phyloP scores from a whole-genome alignment of 2,113 vertebrate genomes.

The Muntiacus muntjak region DNA sequence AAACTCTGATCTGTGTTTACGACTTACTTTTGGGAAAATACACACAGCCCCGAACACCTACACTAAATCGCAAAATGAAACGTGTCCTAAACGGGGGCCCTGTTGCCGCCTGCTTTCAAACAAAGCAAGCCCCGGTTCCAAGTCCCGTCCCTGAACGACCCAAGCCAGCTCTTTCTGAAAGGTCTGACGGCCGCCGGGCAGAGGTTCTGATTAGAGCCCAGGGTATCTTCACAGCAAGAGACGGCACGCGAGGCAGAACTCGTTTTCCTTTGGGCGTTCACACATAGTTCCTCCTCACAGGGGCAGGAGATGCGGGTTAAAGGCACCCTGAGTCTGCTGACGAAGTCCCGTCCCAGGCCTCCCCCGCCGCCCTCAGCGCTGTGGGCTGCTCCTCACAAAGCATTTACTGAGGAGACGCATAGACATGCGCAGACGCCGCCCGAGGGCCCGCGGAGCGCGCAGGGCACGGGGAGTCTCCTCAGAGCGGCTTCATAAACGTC shows the following conservation, averaged over 20 bases:
- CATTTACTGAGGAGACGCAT: no score
- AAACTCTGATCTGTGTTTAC: not conserved
- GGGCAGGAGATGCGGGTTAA: not conserved
- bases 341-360: not conserved
- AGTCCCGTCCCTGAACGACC: not conserved
- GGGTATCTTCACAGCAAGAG: not conserved
- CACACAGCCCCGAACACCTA: accelerated
- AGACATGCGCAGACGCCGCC: no score
- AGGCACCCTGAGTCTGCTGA: not conserved
- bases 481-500: not conserved
- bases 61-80: not conserved
- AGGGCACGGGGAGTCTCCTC: not conserved
- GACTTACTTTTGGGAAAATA: not conserved
- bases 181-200: not conserved
- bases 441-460: no score
- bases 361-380: no score
- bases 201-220: not conserved
- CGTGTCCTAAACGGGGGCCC: not conserved
- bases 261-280: not conserved
- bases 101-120: not conserved
- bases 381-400: no score
- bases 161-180: not conserved
- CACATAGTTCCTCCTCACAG: not conserved
- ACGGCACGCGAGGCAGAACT: not conserved
- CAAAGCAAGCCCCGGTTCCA: not conserved